Base-by-base conservation (phyloP, 1,140 invertebrate genomes). In the Brachionus manjavacas region DNA sequence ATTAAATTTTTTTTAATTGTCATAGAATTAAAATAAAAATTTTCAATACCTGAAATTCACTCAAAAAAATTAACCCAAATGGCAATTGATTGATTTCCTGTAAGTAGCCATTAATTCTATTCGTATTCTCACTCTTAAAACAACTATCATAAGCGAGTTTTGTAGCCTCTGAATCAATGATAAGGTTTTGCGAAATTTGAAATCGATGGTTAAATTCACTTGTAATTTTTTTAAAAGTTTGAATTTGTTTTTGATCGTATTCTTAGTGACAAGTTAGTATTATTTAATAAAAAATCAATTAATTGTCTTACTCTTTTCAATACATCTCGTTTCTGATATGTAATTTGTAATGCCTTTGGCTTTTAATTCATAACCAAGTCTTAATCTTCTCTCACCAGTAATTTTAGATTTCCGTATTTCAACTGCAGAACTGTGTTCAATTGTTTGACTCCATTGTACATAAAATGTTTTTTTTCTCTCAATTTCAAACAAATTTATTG, bases 141-240 rank as follows among this genome's bases (percentile, higher is more conserved):
- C 4, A 35, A 7, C 25, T 35, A 9, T 70, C 66, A 39, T 12
- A 70, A 14, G 11, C 11, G 14, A 35, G 35, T 70, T 70, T 70
- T 3, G 28, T 16, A 12, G 66, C 31, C 39, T 70, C 66, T 31
- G 28, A 28, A 70, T 70, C 31, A 7, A 39, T n/a, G 14, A 70
- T 70, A 3, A 70, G 39, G 39, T 70, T 70, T n/a, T 39, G 35
- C 14, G 66, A 70, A 31, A 70, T 12, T 39, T 70, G 66, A 39
- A 35, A 39, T 70, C 66, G 9, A 70, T 70, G 66, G 35, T 70
- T 70, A 7, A 70, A 70, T 16, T 70, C 66, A 70, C 66, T 70
- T 9, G 39, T 31, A 70, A 39, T 39, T 39, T 70, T 70, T 39
- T 39, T 70, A n/a, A 35, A 70, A 16, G 35, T 70, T 70, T 70